phyloP scores from a whole-genome alignment of 2,797 vertebrate species.

The Oryzias sinensis region DNA sequence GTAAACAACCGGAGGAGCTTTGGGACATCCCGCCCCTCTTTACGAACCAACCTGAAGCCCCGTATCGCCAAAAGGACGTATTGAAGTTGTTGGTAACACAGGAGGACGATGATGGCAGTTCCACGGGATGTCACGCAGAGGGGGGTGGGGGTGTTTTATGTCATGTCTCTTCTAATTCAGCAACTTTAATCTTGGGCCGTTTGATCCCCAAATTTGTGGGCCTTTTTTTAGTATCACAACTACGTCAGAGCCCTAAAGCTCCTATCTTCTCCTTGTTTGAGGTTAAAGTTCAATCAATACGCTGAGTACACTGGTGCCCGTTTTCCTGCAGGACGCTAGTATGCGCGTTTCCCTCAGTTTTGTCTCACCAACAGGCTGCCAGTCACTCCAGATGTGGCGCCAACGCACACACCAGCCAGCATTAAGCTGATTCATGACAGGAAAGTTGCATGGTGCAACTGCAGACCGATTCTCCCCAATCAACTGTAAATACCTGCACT shows the following conservation, averaged over 20 bases:
- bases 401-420: slow-evolving; percentile 10
- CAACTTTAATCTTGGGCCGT: not conserved
- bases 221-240: not conserved
- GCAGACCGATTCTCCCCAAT: not conserved
- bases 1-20: slow-evolving; percentile 78
- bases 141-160: not conserved
- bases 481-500: not conserved
- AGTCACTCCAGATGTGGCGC: slow-evolving; percentile 22
- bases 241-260: not conserved
- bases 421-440: slow-evolving; percentile 54
- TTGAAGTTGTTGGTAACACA: slow-evolving; percentile 16
- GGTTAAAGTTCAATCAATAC: not conserved
- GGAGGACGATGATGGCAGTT: not conserved
- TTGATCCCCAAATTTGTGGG: not conserved
- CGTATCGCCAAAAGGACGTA: slow-evolving; percentile 1
- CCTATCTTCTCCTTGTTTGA: not conserved
- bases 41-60: slow-evolving; percentile 9
- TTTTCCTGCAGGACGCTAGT: slow-evolving; percentile 23
- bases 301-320: not conserved
- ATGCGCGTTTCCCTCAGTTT: slow-evolving; percentile 5
- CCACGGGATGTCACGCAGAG: not conserved
- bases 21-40: slow-evolving; percentile 31
- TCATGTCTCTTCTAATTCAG: not conserved
- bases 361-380: slow-evolving; percentile 33
- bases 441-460: slow-evolving; percentile 19